Conservation (phyloP, 1,140 invertebrate species). For the Drosophila repletoides region DNA sequence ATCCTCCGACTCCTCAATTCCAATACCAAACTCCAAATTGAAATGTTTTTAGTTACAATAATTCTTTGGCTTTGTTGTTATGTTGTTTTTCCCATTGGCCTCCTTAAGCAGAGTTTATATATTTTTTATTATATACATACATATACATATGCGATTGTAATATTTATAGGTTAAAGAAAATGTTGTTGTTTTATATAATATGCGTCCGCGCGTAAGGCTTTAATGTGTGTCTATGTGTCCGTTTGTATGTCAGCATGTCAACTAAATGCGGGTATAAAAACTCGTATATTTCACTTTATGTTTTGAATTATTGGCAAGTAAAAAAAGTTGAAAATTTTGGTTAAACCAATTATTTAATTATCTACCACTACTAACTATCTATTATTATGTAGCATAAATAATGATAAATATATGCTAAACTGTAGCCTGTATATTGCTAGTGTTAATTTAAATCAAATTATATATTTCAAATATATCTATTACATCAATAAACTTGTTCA, state of each 20-base stretch:
- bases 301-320: conserved; percentile 37
- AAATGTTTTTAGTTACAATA: conserved; percentile 37
- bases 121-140: conserved; percentile 36
- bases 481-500: conserved; percentile 19
- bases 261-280: conserved; percentile 19
- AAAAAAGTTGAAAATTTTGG: conserved; percentile 27
- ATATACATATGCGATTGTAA: conserved; percentile 43
- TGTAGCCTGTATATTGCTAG: conserved; percentile 73
- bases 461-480: conserved; percentile 74
- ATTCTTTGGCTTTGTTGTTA: conserved; percentile 62
- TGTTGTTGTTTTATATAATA: conserved; percentile 60
- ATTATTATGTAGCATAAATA: conserved; percentile 57
- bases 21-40: not conserved
- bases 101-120: conserved; percentile 43
- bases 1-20: too few relatives aligned
- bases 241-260: conserved; percentile 35
- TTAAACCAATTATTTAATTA: conserved; percentile 54
- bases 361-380: conserved; percentile 30
- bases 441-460: conserved; percentile 75
- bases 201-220: conserved; percentile 19
- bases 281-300: conserved; percentile 29
- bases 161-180: conserved; percentile 51
- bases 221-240: conserved; percentile 44
- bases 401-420: conserved; percentile 43
- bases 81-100: conserved; percentile 43